Conservation (phyloP, 2,888 invertebrate species). For the Andrena fulva region DNA sequence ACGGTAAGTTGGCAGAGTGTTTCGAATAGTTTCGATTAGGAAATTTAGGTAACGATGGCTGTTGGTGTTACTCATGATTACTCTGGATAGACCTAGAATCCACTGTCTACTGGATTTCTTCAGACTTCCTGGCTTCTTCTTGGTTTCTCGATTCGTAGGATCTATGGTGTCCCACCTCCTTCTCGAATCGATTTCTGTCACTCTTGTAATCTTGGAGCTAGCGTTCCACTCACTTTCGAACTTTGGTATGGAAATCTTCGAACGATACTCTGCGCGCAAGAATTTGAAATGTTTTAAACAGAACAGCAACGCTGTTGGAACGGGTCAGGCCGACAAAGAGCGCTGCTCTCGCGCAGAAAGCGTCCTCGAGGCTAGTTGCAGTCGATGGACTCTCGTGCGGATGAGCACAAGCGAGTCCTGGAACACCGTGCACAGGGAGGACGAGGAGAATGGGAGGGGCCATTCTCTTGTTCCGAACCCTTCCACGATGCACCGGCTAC, state of each 20-base stretch:
- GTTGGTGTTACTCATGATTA: not conserved
- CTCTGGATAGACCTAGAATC: not conserved
- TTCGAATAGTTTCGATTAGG: not conserved
- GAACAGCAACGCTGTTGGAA: not conserved
- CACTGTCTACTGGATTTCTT: too few relatives aligned
- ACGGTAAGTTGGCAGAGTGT: constrained; percentile 2
- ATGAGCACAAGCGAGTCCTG: constrained; percentile 70
- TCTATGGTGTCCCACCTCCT: too few relatives aligned
- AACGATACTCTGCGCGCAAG: too few relatives aligned
- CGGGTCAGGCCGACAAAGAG: constrained; percentile 17
- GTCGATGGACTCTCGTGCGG: constrained; percentile 66
- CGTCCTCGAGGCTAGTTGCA: constrained; percentile 40
- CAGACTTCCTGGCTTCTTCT: too few relatives aligned
- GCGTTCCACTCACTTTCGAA: too few relatives aligned
- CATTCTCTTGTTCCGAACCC: constrained; percentile 62
- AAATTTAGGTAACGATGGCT: not conserved
- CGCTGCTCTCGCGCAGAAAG: not conserved
- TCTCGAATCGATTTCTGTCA: too few relatives aligned
- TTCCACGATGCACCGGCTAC: constrained; percentile 68
- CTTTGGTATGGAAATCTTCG: too few relatives aligned
- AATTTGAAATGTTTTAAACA: too few relatives aligned
- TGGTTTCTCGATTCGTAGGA: too few relatives aligned
- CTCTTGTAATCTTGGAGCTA: too few relatives aligned
- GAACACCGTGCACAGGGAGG: constrained; percentile 55
- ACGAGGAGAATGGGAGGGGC: constrained; percentile 42